Base-by-base conservation (phyloP, 2,113 vertebrate species). In the Myocastor coypus region DNA sequence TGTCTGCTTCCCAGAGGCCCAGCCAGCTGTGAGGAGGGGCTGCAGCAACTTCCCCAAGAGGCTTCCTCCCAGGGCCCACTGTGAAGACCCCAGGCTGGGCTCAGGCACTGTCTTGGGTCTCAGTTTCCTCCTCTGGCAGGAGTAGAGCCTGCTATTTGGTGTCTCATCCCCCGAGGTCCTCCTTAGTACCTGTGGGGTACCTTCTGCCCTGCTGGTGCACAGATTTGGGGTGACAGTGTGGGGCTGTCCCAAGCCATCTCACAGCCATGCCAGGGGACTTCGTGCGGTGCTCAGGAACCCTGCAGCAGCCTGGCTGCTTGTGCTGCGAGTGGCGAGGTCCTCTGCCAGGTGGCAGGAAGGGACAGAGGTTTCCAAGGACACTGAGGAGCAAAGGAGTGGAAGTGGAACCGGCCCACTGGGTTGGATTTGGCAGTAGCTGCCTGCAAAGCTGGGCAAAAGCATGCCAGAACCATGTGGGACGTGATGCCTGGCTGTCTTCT, bases 401-500 rank as follows among this genome's bases (percentile, higher is more conserved):
- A 46, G n/a, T 3, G 8, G 52, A 2, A 42, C 26, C 30, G 26
- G 64, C 10, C 42, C 52, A 2, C 30, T 1, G 11, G 14, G 32
- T 11, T 81, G 75, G 55, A 14, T 40, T 81, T 40, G 50, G 50
- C 14, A 40, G 61, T 1, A 16, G 37, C 57, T 40, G 82, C 82
- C n/a, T 26, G 5, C 1, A n/a, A 57, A 52, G 63, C 19, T 19
- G 22, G 63, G 30, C 19, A 32, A 73, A 71, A 34, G 12, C 12
- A 8, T 50, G 34, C 20, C 17, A 26, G 26, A 16, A 24, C 55
- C 5, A 0, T 26, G 57, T 37, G 2, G 7, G 50, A 37, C 0
- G 0, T 0, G 6, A 32, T 28, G 0, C 4, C 0, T 22, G 11
- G 2, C 55, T n/a, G 26, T 66, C 9, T 1, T 17, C 46, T 19